Evolutionary conservation across 2,797 vertebrate genomes (phyloP), one percentile per base, ranked within the genome.

Genomic region (Sebastes minor): DNA sequence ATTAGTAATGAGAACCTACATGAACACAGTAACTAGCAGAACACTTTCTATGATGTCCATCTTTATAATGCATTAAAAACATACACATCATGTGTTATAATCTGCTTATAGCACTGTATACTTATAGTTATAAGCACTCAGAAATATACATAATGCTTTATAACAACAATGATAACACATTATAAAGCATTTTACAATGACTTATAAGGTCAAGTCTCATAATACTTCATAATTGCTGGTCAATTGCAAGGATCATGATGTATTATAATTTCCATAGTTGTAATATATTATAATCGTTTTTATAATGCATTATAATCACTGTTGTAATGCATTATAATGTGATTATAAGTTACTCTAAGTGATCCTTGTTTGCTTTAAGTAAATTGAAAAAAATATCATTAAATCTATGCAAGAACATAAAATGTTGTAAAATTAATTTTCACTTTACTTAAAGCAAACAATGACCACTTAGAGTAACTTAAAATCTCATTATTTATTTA

Each of bases 11-110:
- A 8, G 6, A 66, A 35, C 55, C n/a, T 28, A 30, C 23, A 59
- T 3, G 20, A 65, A 23, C 8, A 18, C 30, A 22, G 1, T 18
- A 59, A 33, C 18, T 18, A 59, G 16, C 14, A 14, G 33, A 33
- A 33, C 30, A 8, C 30, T 33, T 62, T 20, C 27, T 12, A 32
- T 61, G 28, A 61, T 32, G 18, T 20, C 5, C 28, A 32, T 12
- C n/a, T n/a, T 22, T 22, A 53, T 22, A 22, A 61, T 11, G 59
- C 27, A 30, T 32, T 12, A 32, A 2, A 32, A 59, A 32, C 49
- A 52, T 22, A 22, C n/a, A 9, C 0, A 0, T 0, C 8, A 52
- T n/a, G 49, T 53, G 49, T 53, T 53, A 53, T 53, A 53, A 53
- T 32, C 5, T 4, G 60, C 60, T n/a, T n/a, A 33, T 6, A n/a